Conservation (phyloP, 1,140 invertebrate species). For the Eufriesea mexicana region DNA sequence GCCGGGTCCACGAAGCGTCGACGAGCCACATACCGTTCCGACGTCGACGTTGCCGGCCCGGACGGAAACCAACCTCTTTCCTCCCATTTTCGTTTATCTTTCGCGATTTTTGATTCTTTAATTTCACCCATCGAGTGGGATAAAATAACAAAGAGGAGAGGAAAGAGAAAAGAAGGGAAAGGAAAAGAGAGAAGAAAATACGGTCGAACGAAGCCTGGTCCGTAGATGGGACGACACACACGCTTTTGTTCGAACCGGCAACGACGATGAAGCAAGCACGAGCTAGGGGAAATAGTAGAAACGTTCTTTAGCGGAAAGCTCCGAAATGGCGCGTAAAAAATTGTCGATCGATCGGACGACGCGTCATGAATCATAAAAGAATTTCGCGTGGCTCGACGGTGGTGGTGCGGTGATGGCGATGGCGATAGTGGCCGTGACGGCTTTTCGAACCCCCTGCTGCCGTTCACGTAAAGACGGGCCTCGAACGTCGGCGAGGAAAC, state of each 20-base stretch:
- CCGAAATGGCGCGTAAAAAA: constrained; percentile 20
- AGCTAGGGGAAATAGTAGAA: neutral
- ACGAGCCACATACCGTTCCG: neutral
- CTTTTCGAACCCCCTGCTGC: neutral
- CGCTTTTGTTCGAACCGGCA: neutral
- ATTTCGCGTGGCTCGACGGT: neutral
- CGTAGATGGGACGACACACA: neutral
- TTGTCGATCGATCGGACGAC: constrained; percentile 28
- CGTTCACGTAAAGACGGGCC: neutral
- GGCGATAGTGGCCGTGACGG: no score
- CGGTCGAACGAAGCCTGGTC: neutral
- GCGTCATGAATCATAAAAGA: constrained; percentile 53
- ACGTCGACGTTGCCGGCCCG: no score
- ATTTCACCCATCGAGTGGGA: neutral
- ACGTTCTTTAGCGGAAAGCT: neutral
- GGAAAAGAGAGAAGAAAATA: neutral
- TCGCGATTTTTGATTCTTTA: neutral
- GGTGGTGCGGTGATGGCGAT: no score
- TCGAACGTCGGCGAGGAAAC: constrained; percentile 27
- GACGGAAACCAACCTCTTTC: no score
- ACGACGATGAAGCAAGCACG: neutral
- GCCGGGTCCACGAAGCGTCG: neutral
- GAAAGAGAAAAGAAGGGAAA: neutral
- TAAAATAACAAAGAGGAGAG: neutral
- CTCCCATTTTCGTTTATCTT: neutral